Base-by-base conservation (phyloP, 2,113 vertebrate species). In the Etheostoma spectabile region DNA sequence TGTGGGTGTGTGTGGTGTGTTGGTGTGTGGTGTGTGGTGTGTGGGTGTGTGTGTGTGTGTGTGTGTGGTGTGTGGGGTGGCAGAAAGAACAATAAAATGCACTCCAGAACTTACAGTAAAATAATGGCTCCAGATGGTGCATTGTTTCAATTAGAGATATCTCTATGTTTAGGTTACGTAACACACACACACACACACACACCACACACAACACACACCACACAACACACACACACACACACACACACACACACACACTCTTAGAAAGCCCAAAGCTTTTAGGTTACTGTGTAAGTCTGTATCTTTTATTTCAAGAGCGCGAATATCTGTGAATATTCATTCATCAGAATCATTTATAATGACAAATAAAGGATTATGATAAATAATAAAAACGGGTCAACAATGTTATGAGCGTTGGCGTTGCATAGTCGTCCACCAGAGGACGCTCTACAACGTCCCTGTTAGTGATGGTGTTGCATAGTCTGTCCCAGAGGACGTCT, bases 51-150 rank as follows among this genome's bases (percentile, higher is more conserved):
- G 12, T 42, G 11, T 79, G 69, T 84, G 76, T 57, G 76, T 22
- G 59, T 55, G 19, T 2, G 70, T 64, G 21, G 33, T 24, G 72
- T 64, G 61, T 45, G 24, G 62, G 59, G 76, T 69, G 10, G 57
- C 21, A 80, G 52, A 84, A 80, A 52, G 78, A 80, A 74, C 35
- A 77, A 79, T 51, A 55, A 19, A 62, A 64, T 33, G 48, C 65
- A 69, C 51, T 79, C n/a, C 67, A 18, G 60, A 77, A 57, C 66
- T 42, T 62, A 69, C 57, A 79, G 57, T 61, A 27, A 14, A 61
- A 83, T 72, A 52, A 68, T 68, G 63, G 48, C 76, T 80, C 81
- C 89, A 88, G 85, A 89, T 86, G 87, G 74, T 69, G 72, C 77
- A 76, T 78, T 62, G 82, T 64, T 72, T 77, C 21, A 82, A 59